Conservation (phyloP, 2,113 vertebrate species). For the Cryptotis parvus region DNA sequence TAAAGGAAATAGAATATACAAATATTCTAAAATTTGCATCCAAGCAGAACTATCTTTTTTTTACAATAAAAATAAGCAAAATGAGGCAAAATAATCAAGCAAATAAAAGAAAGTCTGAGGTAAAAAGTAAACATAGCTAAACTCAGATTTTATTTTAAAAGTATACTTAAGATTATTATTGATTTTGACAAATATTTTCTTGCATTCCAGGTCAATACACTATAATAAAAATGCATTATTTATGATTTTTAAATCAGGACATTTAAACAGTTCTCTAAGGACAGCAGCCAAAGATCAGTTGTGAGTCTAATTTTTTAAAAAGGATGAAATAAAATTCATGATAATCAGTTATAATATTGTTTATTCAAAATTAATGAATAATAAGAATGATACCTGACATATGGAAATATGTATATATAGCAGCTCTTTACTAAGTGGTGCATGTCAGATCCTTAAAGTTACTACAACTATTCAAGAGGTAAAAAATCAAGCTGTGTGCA, state of each 20-base stretch:
- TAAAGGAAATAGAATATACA: slow-evolving; percentile 73
- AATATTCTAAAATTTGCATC: slow-evolving; percentile 76
- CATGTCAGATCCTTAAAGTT: background rate
- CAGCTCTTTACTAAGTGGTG: background rate
- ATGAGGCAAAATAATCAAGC: background rate
- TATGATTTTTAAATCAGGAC: slow-evolving; percentile 70
- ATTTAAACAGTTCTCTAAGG: slow-evolving; percentile 71
- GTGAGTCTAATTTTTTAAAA: slow-evolving; percentile 57
- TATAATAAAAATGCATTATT: slow-evolving; percentile 70
- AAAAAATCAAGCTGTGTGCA: background rate
- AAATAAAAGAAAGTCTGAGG: background rate
- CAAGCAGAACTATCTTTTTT: slow-evolving; percentile 58
- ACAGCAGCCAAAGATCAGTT: slow-evolving; percentile 54
- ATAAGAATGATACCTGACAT: background rate
- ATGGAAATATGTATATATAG: background rate
- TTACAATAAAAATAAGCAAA: slow-evolving; percentile 37
- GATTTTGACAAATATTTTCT: slow-evolving; percentile 82
- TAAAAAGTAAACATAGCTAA: slow-evolving; percentile 3
- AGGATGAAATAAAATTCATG: background rate
- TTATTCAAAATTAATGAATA: background rate
- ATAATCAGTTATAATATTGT: background rate
- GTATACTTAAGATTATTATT: slow-evolving; percentile 72
- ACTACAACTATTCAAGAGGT: background rate
- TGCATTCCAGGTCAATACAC: slow-evolving; percentile 71
- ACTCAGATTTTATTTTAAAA: slow-evolving; percentile 44